Conservation (phyloP, 2,797 vertebrate species). For the Remorina albescens region DNA sequence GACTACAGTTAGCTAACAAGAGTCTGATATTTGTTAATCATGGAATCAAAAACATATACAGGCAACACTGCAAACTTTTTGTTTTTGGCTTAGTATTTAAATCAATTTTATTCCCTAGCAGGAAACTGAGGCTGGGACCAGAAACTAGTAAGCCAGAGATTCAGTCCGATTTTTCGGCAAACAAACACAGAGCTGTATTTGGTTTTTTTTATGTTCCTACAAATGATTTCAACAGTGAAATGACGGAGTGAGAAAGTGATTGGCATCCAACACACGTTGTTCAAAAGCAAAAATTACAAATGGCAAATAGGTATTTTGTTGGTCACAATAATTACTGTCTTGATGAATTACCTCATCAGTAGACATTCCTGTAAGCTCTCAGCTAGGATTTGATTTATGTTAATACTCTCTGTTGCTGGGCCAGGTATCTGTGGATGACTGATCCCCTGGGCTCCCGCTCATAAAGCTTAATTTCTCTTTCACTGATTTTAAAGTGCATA, state of each 20-base stretch:
- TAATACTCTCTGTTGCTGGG: conserved; percentile 3
- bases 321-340: conserved; percentile 30
- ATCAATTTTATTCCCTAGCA: neutral
- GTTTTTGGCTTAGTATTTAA: too few relatives aligned
- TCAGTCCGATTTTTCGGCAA: neutral
- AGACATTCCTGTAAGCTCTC: conserved; percentile 21
- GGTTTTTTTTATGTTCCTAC: neutral
- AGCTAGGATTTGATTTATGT: conserved; percentile 19
- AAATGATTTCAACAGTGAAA: neutral
- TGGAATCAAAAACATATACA: neutral
- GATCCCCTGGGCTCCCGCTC: neutral
- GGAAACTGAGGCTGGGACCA: neutral
- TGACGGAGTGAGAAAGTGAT: neutral
- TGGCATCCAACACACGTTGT: neutral
- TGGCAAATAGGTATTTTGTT: conserved; percentile 23
- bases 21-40: neutral
- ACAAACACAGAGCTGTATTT: neutral
- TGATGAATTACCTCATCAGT: conserved; percentile 20
- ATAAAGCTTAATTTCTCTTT: conserved; percentile 11
- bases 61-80: neutral
- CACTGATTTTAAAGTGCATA: neutral
- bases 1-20: neutral
- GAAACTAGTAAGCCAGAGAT: neutral
- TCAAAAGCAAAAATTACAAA: conserved; percentile 18
- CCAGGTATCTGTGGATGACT: conserved; percentile 33